phyloP scores from a whole-genome alignment of 2,888 invertebrate species.

The Arctia plantaginis region DNA sequence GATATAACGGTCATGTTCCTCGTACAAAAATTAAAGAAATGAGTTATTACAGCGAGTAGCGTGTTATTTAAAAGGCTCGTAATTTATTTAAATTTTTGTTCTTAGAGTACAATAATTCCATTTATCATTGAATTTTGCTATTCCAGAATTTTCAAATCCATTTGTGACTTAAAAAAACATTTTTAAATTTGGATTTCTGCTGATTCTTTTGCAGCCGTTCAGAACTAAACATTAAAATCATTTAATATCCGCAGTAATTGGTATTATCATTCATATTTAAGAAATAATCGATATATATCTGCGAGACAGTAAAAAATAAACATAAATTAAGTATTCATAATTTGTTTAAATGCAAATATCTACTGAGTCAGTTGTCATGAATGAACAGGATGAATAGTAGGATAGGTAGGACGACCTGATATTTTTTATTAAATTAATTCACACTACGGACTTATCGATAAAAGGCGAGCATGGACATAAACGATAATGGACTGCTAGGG shows the following conservation, averaged over 20 bases:
- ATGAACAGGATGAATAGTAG: too few species aligned
- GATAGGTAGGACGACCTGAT: neutral
- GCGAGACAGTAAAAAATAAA: too few species aligned
- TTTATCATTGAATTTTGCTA: neutral
- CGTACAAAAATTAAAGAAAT: neutral
- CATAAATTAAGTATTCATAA: too few species aligned
- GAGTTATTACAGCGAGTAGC: neutral
- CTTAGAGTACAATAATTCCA: too few species aligned
- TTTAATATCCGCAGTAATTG: too few species aligned
- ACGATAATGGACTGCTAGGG: constrained; percentile 19
- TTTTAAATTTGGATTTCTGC: neutral
- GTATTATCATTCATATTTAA: too few species aligned
- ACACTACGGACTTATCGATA: neutral
- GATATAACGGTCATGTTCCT: neutral
- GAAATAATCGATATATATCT: too few species aligned
- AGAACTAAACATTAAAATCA: too few species aligned
- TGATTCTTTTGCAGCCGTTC: neutral
- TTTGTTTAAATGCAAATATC: neutral
- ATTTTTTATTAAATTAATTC: neutral
- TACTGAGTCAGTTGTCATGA: too few species aligned
- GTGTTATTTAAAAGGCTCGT: neutral
- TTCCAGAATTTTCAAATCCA: neutral
- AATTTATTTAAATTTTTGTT: neutral
- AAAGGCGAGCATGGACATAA: constrained; percentile 2
- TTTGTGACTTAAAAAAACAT: neutral